Evolutionary conservation across 2,113 vertebrate genomes (phyloP), one percentile per base, ranked within the genome.

Genomic region (Megaleporinus macrocephalus): DNA sequence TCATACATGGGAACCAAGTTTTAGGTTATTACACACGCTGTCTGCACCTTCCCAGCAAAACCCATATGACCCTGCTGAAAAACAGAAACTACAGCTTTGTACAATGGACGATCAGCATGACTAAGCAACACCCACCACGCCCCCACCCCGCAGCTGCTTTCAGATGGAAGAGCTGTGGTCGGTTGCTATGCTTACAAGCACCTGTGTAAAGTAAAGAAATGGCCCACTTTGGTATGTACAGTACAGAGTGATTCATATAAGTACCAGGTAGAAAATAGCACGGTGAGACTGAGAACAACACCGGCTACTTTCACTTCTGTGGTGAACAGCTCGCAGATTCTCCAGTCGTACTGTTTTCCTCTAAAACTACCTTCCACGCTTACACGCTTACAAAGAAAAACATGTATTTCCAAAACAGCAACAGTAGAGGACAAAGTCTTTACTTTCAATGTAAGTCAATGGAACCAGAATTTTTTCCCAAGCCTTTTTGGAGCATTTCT

Each of bases 291-390:
- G 55, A 73, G n/a, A 79, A 79, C n/a, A 66, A 44, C 61, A 79
- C 55, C 55, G 75, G 44, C 10, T 41, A 30, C 73, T 82, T 82
- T 85, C 76, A 85, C 63, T 85, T 82, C 80, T 82, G 70, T 36
- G 69, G 71, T 29, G 4, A 55, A 27, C 7, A 27, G 44, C 69
- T 75, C 74, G 82, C 71, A 75, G 53, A 68, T 62, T 65, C 27
- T 41, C 61, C 36, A 22, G 22, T 20, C 18, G n/a, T 26, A 11
- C 41, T 27, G 22, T 30, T 53, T 33, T n/a, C 30, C 51, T 29
- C 61, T 30, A 11, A 44, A 44, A 44, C 41, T 44, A 11, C 41
- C 10, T 5, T 44, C 41, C 9, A 44, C 41, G 41, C 5, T 44
- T 10, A 9, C 41, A 10, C 41, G 9, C 33, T n/a, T n/a, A n/a